Evolutionary conservation across 2,113 vertebrate genomes (phyloP).

Genomic region (Rhinoptilus africanus): DNA sequence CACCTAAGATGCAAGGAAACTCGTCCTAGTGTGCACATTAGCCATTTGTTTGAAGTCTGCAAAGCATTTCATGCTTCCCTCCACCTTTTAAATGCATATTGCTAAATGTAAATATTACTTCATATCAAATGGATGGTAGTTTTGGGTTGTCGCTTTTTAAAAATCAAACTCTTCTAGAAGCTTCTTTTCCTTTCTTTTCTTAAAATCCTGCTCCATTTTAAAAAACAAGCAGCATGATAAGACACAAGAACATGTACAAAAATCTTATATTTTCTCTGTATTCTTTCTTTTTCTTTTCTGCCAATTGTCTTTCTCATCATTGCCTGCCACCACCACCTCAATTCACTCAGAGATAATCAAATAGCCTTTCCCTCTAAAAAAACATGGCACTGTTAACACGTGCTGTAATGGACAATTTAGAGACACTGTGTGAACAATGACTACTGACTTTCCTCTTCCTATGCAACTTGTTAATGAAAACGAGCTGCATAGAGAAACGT

Average conservation of each 20-base stretch:
- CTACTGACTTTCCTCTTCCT: background rate
- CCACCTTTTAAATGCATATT: background rate
- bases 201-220: background rate
- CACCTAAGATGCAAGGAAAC: background rate
- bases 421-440: background rate
- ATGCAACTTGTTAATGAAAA: background rate
- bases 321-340: background rate
- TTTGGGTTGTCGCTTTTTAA: background rate
- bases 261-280: background rate
- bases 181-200: background rate
- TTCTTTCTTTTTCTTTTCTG: background rate
- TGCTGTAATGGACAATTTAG: background rate
- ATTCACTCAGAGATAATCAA: background rate
- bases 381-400: background rate
- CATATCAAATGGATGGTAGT: background rate
- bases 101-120: background rate
- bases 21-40: background rate
- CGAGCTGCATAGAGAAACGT: rapidly evolving
- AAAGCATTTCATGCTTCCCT: background rate
- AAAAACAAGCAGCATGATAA: background rate
- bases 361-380: background rate
- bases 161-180: background rate
- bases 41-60: background rate
- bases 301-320: background rate
- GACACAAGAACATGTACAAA: background rate